phyloP scores from a whole-genome alignment of 2,888 invertebrate species.

The Nephrotoma flavescens region DNA sequence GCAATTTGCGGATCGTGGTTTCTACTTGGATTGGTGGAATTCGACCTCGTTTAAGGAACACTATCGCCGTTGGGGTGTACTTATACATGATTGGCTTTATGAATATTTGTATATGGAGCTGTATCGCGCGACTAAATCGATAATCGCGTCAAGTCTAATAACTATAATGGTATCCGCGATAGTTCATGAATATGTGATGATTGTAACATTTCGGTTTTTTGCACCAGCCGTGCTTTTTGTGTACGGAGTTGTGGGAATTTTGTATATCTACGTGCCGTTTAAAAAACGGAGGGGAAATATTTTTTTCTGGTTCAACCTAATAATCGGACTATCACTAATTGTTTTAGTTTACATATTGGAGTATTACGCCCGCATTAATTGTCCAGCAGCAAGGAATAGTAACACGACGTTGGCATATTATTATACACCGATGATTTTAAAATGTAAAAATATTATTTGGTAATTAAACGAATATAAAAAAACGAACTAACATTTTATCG shows the following conservation, averaged over 20 bases:
- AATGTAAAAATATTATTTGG: neutral
- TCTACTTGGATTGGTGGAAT: conserved; percentile 85
- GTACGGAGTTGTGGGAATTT: neutral
- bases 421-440: neutral
- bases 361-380: neutral
- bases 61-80: conserved; percentile 82
- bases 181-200: conserved; percentile 70
- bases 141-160: conserved; percentile 35
- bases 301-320: neutral
- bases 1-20: conserved; percentile 63
- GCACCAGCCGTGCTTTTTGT: conserved; percentile 39
- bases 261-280: neutral
- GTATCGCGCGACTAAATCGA: conserved; percentile 26
- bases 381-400: neutral
- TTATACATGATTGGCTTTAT: conserved; percentile 82
- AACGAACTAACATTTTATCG: neutral
- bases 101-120: conserved; percentile 66
- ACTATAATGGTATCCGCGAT: conserved; percentile 65
- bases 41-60: conserved; percentile 56
- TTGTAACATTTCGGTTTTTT: conserved; percentile 64
- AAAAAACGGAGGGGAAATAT: neutral
- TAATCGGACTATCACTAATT: neutral
- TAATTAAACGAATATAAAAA: neutral
- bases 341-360: neutral
- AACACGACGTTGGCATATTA: neutral